These are phyloP conservation scores for Phoxinus dragarum DNA, from an alignment of 2,797 vertebrate species.

Conservation along the genomic window DNA sequence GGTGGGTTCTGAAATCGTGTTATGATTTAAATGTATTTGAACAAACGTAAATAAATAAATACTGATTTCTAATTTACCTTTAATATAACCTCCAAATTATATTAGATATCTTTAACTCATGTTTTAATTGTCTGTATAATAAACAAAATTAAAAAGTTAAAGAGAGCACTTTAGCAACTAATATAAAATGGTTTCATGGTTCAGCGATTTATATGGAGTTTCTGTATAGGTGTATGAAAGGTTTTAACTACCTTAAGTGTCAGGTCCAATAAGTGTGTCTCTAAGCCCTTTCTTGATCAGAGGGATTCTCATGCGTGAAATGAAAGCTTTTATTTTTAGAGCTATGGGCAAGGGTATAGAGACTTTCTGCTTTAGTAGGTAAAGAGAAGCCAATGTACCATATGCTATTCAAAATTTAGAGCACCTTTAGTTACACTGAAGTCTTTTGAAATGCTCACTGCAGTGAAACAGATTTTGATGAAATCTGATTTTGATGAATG, in stretches of 20 bases:
- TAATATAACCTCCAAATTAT: background rate
- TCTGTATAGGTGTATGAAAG: background rate
- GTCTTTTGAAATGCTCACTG: background rate
- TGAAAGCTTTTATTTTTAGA: constrained; percentile 45
- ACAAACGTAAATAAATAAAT: background rate
- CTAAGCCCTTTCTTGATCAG: constrained; percentile 38
- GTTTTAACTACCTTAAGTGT: constrained; percentile 30
- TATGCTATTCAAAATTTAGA: constrained; percentile 9
- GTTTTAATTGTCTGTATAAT: background rate
- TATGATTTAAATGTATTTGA: background rate
- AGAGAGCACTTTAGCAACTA: background rate
- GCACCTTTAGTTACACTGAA: background rate
- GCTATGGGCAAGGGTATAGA: constrained; percentile 3
- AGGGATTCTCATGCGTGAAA: constrained; percentile 48
- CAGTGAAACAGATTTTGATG: background rate
- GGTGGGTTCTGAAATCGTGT: too few species aligned
- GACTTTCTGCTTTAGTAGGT: constrained; percentile 15
- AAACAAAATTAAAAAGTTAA: background rate
- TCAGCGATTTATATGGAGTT: constrained; percentile 6
- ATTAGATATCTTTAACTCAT: background rate
- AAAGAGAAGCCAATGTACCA: background rate
- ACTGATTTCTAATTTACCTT: background rate
- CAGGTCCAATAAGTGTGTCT: constrained; percentile 24
- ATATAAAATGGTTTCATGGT: constrained; percentile 27
- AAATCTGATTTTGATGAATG: background rate